Conservation (phyloP, 2,113 vertebrate genomes). For the Lamprologus speciosus region DNA sequence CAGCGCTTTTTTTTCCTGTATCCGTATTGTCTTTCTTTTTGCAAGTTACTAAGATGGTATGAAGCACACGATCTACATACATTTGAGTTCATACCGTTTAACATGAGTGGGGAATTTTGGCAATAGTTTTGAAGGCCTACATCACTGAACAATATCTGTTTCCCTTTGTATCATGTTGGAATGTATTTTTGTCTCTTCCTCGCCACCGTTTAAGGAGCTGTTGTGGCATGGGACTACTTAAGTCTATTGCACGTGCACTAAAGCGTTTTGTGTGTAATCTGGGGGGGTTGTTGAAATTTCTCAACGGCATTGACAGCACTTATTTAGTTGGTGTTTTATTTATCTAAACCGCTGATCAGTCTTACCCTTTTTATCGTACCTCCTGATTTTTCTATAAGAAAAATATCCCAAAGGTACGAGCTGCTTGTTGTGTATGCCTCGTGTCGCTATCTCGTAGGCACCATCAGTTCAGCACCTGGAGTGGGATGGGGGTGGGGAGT, state of each 20-base stretch:
- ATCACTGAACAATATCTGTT: neutral
- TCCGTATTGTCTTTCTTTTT: neutral
- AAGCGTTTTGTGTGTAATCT: constrained; percentile 41
- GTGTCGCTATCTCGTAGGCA: neutral
- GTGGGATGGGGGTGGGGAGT: neutral
- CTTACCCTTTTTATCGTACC: neutral
- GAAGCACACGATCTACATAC: neutral
- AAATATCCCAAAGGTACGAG: neutral
- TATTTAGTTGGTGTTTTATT: constrained; percentile 1
- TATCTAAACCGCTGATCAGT: neutral
- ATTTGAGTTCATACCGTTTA: constrained; percentile 4
- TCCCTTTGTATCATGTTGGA: constrained; percentile 67
- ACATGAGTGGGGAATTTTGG: neutral
- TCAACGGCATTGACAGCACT: neutral
- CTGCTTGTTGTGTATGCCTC: neutral
- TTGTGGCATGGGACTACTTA: constrained; percentile 29
- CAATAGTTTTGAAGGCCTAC: neutral
- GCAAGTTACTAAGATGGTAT: neutral
- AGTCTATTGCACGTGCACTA: constrained; percentile 68
- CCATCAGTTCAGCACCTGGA: constrained; percentile 18
- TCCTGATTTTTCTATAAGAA: neutral
- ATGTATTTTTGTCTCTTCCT: constrained; percentile 68
- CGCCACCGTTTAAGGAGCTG: constrained; percentile 43
- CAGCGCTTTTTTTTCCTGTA: neutral
- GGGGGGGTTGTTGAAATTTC: neutral